Percentiles rank a stretch among this genome's conserved stretches.
Conservation (phyloP, 2,888 invertebrate species). For the Phragmatobia fuliginosa region DNA sequence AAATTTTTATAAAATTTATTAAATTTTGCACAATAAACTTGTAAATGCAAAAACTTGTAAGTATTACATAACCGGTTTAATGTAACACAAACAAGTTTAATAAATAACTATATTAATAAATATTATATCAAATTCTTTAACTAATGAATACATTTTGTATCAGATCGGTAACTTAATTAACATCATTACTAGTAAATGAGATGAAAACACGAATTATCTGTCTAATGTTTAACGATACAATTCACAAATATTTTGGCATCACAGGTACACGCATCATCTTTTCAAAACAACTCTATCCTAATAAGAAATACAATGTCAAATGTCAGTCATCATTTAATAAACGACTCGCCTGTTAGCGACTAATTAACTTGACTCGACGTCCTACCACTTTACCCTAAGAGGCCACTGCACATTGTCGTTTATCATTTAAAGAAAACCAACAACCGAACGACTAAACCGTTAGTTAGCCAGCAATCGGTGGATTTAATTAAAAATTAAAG, state of each 20-base stretch:
- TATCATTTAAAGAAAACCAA: constrained; percentile 13
- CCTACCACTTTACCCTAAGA: constrained; percentile 11
- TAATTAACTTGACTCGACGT: constrained; percentile 24
- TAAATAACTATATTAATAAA: constrained; percentile 7
- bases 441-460: constrained; percentile 12
- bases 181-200: constrained; percentile 20
- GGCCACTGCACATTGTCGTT: constrained; percentile 17
- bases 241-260: constrained; percentile 17
- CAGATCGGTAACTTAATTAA: constrained; percentile 37
- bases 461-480: constrained; percentile 34
- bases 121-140: neutral
- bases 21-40: constrained; percentile 10
- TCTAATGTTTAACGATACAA: neutral
- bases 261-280: constrained; percentile 15
- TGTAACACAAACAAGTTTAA: constrained; percentile 12
- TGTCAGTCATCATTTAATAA: constrained; percentile 30
- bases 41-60: constrained; percentile 15
- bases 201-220: constrained; percentile 25
- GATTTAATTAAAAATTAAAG: constrained; percentile 38
- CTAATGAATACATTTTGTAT: constrained; percentile 3
- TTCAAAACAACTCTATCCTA: constrained; percentile 8
- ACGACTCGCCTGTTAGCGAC: constrained; percentile 17
- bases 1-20: neutral
- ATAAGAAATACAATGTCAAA: constrained; percentile 18
- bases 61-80: constrained; percentile 19